phyloP scores from a whole-genome alignment of 2,797 vertebrate species.

The Ateles fusciceps region DNA sequence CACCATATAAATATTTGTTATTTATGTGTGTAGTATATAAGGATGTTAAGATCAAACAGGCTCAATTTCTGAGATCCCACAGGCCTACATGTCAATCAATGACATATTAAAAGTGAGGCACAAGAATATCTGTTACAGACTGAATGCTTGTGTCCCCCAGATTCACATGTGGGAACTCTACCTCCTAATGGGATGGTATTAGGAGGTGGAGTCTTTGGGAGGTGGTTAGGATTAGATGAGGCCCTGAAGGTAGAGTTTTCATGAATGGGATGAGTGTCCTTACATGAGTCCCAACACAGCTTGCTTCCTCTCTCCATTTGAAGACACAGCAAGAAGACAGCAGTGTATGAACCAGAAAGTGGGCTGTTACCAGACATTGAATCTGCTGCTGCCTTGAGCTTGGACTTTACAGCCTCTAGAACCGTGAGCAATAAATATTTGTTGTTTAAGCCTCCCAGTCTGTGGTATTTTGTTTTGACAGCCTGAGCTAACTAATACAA shows the following conservation, averaged over 20 bases:
- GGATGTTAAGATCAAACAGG: background rate
- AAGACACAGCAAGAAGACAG: background rate
- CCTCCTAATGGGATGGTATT: background rate
- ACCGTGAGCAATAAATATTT: background rate
- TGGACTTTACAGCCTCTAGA: background rate
- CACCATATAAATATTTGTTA: background rate
- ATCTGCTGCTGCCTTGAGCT: background rate
- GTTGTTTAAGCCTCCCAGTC: background rate
- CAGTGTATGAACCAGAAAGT: background rate
- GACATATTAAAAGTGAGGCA: background rate
- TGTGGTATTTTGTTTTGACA: background rate
- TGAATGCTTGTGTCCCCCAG: background rate
- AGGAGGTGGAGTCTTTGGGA: background rate
- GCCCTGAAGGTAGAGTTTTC: background rate
- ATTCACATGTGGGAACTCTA: background rate
- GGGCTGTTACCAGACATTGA: background rate
- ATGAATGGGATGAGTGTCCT: background rate
- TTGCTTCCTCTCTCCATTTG: background rate
- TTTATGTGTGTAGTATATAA: background rate
- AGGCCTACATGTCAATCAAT: background rate
- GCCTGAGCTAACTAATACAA: background rate
- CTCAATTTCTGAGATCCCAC: background rate
- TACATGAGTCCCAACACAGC: background rate
- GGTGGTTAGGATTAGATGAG: background rate
- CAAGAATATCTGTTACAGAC: background rate